These are phyloP conservation scores for Poeciliopsis infans DNA, from an alignment of 2,797 vertebrate genomes.

Conservation along the genomic window DNA sequence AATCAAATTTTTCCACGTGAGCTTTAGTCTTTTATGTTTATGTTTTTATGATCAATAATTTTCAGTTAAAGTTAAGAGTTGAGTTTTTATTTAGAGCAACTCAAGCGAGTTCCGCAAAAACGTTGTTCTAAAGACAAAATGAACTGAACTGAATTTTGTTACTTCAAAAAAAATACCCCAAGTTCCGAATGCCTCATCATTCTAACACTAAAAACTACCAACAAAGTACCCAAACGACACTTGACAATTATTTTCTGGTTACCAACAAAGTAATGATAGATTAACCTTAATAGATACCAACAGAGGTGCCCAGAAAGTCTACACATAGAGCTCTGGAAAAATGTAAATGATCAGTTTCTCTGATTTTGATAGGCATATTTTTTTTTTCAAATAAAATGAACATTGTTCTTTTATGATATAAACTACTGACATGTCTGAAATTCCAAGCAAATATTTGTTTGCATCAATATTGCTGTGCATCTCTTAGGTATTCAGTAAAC, in stretches of 20 bases:
- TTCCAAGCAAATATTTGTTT: no score
- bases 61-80: background rate
- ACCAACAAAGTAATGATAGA: background rate
- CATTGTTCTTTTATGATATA: no score
- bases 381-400: no score
- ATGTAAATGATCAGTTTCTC: no score
- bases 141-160: no score
- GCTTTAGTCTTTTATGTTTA: background rate
- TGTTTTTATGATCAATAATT: background rate
- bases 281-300: background rate
- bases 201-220: background rate
- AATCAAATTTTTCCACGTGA: rapidly evolving
- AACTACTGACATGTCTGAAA: no score
- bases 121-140: no score
- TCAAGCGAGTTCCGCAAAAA: background rate
- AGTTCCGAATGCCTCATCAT: background rate
- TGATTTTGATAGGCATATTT: no score
- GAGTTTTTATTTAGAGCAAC: background rate
- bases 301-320: background rate
- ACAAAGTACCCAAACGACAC: background rate
- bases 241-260: background rate
- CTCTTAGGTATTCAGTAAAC: background rate
- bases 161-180: background rate
- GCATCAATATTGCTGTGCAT: background rate
- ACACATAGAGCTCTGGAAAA: background rate